A percentile compares a stretch with the other conserved stretches of the same genome.
phyloP scores from a whole-genome alignment of 2,797 vertebrate genomes.

The Rhabdophis nuchalis region DNA sequence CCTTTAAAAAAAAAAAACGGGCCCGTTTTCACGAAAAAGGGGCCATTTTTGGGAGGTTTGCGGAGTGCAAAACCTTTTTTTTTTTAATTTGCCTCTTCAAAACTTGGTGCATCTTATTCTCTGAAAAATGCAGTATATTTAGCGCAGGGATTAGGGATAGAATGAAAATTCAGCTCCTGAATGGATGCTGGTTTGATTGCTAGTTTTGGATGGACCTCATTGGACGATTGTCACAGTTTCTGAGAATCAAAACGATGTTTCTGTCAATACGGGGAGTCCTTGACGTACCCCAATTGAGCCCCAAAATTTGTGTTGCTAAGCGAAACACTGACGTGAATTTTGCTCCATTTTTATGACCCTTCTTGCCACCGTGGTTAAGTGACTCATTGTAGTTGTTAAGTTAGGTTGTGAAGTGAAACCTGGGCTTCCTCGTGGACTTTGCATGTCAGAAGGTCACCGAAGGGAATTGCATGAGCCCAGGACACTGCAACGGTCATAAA shows the following conservation, averaged over 20 bases:
- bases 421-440: not conserved
- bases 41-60: too few species aligned
- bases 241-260: not conserved
- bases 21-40: too few species aligned
- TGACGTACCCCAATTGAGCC: not conserved
- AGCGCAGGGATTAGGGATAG: not conserved
- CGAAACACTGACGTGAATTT: not conserved
- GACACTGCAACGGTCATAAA: too few species aligned
- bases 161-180: not conserved
- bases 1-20: too few species aligned
- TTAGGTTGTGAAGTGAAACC: not conserved
- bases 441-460: not conserved
- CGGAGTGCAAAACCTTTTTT: too few species aligned
- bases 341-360: not conserved
- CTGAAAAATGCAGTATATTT: too few species aligned
- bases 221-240: not conserved
- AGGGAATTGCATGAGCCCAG: rapidly evolving
- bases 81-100: too few species aligned
- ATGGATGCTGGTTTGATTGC: not conserved
- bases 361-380: not conserved
- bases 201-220: not conserved
- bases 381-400: not conserved
- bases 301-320: not conserved
- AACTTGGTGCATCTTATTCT: too few species aligned
- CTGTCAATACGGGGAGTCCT: not conserved